Evolutionary conservation across 2,888 invertebrate species (phyloP), one percentile per base, ranked within the genome.

Genomic region (Oligia fasciuncula): DNA sequence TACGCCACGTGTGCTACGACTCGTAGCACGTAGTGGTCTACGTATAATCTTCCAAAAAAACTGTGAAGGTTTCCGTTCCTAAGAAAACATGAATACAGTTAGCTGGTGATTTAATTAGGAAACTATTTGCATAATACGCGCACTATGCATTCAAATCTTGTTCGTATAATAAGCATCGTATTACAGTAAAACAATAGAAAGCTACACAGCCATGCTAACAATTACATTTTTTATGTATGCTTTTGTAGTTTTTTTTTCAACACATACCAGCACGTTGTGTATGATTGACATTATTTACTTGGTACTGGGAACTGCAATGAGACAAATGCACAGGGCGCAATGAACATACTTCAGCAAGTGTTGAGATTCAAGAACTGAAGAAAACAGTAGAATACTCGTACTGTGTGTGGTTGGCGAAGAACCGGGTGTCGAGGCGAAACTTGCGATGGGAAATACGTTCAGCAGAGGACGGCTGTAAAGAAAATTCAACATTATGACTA

Each of bases 171-270:
- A 60, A 71, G 67, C 63, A 29, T 71, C 19, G 57, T 54, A 76
- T 65, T 63, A 73, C n/a, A 86, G n/a, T 62, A 40, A 4, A 65
- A 83, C 75, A 86, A 73, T 76, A 76, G 66, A 73, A 68, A 78
- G 57, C 29, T 57, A 68, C 72, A 76, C n/a, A n/a, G 23, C 14
- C 13, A 40, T 57, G 19, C 5, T 73, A 35, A 60, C 40, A 73
- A 62, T 78, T 54, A 54, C 6, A 83, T 11, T 79, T 73, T 83
- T 46, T n/a, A 29, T 65, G 51, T 76, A 72, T 17, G 54, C 35
- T 63, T 66, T 78, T 76, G 70, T 78, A 13, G 40, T 29, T 29
- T 29, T 29, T 29, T 29, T 29, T 29, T 29, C 29, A 29, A 29
- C 23, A 65, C 23, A 65, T 57, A 49, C 14, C 40, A 76, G 17